Conservation (phyloP, 2,797 vertebrate species). For the Xenops minutus region DNA sequence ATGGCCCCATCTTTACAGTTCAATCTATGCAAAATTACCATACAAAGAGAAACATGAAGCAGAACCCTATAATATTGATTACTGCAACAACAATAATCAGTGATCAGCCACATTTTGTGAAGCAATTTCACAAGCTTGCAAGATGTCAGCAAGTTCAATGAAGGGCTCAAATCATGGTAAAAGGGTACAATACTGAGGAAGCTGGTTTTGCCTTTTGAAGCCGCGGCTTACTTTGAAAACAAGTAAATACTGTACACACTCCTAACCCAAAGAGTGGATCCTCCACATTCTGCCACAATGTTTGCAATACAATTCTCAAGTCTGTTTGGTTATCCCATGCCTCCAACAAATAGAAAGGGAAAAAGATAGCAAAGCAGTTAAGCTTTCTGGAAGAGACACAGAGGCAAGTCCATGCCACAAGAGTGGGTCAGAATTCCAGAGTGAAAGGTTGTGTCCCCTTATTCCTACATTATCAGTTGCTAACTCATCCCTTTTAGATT, state of each 20-base stretch:
- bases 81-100: neutral
- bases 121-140: neutral
- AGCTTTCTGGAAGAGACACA: neutral
- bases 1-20: neutral
- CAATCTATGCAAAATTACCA: neutral
- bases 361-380: neutral
- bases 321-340: neutral
- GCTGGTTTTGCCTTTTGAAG: neutral
- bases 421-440: conserved; percentile 8
- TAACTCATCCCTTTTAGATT: conserved; percentile 28
- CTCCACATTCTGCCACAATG: neutral
- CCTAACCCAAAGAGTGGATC: neutral
- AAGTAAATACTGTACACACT: neutral
- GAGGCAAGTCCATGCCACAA: neutral
- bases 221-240: neutral
- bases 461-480: neutral
- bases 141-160: neutral
- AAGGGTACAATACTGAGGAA: neutral
- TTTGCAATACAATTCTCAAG: neutral
- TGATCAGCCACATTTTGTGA: neutral
- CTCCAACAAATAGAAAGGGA: neutral
- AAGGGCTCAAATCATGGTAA: neutral
- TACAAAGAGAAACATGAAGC: neutral
- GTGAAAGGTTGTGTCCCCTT: neutral
- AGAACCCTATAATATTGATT: neutral